Evolutionary conservation across 2,113 vertebrate species (phyloP).

Genomic region (Grammatotria lemairii): DNA sequence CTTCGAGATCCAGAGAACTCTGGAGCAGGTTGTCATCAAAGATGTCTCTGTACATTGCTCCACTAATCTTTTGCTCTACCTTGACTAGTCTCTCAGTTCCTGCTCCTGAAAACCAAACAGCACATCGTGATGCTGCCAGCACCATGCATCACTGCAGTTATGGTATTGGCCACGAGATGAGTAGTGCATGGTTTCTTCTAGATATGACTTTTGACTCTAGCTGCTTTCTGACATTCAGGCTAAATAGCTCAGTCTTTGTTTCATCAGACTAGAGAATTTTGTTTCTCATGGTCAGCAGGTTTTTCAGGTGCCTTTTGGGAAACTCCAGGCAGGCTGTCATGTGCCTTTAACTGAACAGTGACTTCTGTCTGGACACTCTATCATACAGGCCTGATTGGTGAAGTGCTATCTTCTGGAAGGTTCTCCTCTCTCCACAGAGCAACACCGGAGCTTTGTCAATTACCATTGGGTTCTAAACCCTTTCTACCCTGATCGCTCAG

Average conservation of each 20-base stretch:
- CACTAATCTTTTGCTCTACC: not conserved
- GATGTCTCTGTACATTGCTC: not conserved
- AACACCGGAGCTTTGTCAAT: not conserved
- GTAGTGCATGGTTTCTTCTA: not conserved
- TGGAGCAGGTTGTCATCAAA: not conserved
- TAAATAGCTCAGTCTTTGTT: not conserved
- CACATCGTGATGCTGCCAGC: not conserved
- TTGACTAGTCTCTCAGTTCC: not conserved
- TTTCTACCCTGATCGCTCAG: not conserved
- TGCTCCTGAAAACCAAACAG: not conserved
- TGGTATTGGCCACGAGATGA: not conserved
- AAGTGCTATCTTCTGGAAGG: not conserved
- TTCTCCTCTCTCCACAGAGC: not conserved
- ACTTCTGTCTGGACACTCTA: not conserved
- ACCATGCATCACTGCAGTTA: not conserved
- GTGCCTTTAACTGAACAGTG: not conserved
- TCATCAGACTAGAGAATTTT: not conserved
- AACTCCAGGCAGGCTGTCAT: not conserved
- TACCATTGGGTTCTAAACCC: not conserved
- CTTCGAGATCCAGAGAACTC: not conserved
- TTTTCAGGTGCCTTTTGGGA: not conserved
- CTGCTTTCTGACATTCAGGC: not conserved
- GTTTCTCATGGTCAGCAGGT: rapidly evolving
- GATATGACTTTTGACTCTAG: not conserved
- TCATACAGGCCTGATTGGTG: not conserved